Conservation (phyloP, 2,113 vertebrate genomes). For the Lontra canadensis region DNA sequence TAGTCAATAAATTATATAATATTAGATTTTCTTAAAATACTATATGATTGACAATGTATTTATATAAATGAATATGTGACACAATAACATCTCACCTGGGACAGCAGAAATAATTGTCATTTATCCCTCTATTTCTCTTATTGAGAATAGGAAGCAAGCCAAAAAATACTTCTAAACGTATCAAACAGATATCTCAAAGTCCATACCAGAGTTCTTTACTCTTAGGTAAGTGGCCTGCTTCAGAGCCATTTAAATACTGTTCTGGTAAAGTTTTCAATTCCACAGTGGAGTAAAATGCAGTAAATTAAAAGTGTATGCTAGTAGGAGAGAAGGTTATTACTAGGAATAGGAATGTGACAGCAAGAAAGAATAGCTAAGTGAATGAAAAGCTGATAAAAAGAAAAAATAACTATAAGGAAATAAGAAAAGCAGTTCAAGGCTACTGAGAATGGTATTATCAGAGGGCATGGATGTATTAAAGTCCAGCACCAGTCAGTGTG, state of each 20-base stretch:
- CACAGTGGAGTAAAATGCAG: neutral
- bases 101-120: neutral
- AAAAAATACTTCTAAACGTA: neutral
- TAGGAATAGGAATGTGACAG: neutral
- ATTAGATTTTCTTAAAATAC: neutral
- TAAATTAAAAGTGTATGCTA: neutral
- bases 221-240: neutral
- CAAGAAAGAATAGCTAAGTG: neutral
- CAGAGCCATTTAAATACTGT: neutral
- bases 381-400: neutral
- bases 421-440: neutral
- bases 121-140: neutral
- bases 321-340: neutral
- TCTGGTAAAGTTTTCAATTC: neutral
- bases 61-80: neutral
- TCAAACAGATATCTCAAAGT: neutral
- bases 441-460: neutral
- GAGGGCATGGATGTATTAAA: neutral
- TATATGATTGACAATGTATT: neutral
- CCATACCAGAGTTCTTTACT: neutral
- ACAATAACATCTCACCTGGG: neutral
- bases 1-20: constrained; percentile 5
- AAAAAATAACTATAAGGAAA: neutral
- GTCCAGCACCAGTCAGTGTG: neutral
- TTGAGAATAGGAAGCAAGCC: neutral